Evolutionary conservation across 2,797 vertebrate species (phyloP).

Genomic region (Taenioides sp.): DNA sequence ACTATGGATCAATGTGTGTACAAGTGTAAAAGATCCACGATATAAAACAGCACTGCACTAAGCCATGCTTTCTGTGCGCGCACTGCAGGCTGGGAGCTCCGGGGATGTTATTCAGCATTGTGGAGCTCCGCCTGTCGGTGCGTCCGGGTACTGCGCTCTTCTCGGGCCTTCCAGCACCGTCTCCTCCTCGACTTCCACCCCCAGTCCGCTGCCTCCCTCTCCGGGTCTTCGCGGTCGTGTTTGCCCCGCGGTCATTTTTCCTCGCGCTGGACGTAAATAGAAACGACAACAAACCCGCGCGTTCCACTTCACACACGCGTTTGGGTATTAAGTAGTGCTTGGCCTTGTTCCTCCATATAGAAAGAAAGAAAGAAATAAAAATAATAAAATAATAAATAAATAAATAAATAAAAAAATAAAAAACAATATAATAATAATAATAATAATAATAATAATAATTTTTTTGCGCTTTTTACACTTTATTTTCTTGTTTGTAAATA

Average conservation of each 20-base stretch:
- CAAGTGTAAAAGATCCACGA: too few species aligned
- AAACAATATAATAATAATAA: too few species aligned
- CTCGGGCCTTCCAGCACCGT: slow-evolving; percentile 28
- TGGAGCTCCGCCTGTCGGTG: slow-evolving; percentile 77
- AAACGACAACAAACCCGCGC: slow-evolving; percentile 56
- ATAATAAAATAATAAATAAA: too few species aligned
- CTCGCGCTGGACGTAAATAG: slow-evolving; percentile 60
- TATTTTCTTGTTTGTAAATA: background rate
- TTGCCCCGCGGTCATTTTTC: slow-evolving; percentile 61
- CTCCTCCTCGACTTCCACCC: background rate
- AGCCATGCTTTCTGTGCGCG: slow-evolving; percentile 35
- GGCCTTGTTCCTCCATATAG: too few species aligned
- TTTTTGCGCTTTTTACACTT: too few species aligned
- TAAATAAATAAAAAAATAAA: too few species aligned
- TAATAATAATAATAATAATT: too few species aligned
- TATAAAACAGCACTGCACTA: slow-evolving; percentile 13
- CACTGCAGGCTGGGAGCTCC: slow-evolving; percentile 14
- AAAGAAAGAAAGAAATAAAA: too few species aligned
- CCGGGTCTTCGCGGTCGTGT: slow-evolving; percentile 37
- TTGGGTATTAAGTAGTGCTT: background rate
- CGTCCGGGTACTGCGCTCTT: slow-evolving; percentile 21
- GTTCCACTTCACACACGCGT: slow-evolving; percentile 22
- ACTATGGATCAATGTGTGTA: too few species aligned
- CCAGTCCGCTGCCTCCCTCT: slow-evolving; percentile 15
- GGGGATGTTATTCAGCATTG: slow-evolving; percentile 56